Percentiles rank a stretch among this genome's conserved stretches.
These are phyloP conservation scores for Acanthisitta chloris DNA, from an alignment of 2,113 vertebrate genomes.

Conservation along the genomic window DNA sequence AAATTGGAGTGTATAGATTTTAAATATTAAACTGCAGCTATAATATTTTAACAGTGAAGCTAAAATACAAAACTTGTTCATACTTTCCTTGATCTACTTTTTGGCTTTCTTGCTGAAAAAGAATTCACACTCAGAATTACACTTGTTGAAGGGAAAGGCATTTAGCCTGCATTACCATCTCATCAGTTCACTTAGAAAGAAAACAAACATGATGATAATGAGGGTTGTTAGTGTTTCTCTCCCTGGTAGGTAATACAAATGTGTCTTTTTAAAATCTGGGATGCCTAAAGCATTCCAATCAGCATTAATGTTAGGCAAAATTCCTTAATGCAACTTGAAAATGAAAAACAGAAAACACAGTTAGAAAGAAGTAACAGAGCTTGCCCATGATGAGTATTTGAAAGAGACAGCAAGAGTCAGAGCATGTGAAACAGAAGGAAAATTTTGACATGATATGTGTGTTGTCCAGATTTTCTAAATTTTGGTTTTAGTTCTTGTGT, in stretches of 20 bases:
- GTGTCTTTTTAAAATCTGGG: background rate
- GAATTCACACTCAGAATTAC: background rate
- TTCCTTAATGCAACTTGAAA: background rate
- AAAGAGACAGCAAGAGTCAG: background rate
- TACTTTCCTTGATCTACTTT: background rate
- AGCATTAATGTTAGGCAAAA: background rate
- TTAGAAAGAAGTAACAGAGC: background rate
- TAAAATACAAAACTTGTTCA: background rate
- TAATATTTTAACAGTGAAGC: background rate
- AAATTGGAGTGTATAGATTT: background rate
- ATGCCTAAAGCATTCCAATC: background rate
- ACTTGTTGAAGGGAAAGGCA: background rate
- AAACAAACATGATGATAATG: conserved; percentile 6
- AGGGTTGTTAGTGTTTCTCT: background rate
- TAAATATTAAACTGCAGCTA: background rate
- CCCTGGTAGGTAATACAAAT: background rate
- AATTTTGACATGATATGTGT: background rate
- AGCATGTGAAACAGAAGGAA: background rate
- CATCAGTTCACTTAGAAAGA: background rate
- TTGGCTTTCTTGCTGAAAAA: background rate
- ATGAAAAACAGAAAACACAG: background rate
- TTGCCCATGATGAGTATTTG: background rate
- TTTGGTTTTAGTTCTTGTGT: background rate
- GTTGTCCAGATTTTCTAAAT: background rate
- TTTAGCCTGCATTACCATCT: background rate